Conservation (phyloP, 2,888 invertebrate species). For the Epirrita christyi region DNA sequence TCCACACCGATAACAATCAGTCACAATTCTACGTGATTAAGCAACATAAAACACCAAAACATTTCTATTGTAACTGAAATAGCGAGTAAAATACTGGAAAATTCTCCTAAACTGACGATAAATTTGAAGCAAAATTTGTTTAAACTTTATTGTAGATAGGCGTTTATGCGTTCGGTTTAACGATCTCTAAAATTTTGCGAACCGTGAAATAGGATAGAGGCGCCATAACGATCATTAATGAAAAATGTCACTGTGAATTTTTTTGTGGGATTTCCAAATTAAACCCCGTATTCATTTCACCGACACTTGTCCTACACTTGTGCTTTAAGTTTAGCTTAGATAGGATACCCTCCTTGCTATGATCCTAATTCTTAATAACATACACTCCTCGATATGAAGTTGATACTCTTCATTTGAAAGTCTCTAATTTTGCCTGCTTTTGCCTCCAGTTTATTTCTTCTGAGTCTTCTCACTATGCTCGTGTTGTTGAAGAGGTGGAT, state of each 20-base stretch:
- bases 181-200: conserved; percentile 58
- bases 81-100: conserved; percentile 7
- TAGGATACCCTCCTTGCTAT: no score
- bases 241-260: conserved; percentile 35
- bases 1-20: conserved; percentile 64
- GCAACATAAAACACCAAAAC: conserved; percentile 2
- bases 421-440: no score
- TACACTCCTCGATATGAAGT: no score
- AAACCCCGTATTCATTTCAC: conserved; percentile 31
- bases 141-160: conserved; percentile 44
- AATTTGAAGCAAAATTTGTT: conserved; percentile 46
- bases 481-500: no score
- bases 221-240: conserved; percentile 49
- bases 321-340: no score
- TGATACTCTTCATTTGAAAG: no score
- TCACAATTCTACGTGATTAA: neutral
- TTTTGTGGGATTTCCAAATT: conserved; percentile 30
- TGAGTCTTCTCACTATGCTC: no score
- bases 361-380: no score
- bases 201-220: conserved; percentile 56
- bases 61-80: neutral
- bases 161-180: conserved; percentile 56
- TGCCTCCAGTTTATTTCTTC: no score
- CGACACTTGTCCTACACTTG: no score
- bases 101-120: conserved; percentile 37